Base-by-base conservation (phyloP, 1,140 invertebrate species). In the Carcinoscorpius rotundicauda region DNA sequence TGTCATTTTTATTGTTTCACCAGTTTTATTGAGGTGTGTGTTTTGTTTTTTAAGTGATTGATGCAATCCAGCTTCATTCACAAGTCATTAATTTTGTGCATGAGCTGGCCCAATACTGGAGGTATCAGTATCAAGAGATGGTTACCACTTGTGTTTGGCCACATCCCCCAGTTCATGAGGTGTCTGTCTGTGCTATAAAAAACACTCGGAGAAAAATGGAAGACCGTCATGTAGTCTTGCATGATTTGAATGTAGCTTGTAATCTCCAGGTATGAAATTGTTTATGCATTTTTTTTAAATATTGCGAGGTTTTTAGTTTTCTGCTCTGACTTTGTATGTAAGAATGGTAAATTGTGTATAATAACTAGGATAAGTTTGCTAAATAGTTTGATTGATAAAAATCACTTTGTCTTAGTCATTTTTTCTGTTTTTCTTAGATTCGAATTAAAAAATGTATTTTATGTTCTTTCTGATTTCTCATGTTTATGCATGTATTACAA, bases 121-220 rank as follows among this genome's bases (percentile, higher is more conserved):
- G 69, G 49, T 66, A 70, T 75, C 63, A 67, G 59, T 52, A 64
- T 49, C 60, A 65, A 8, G 63, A 78, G 68, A 74, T 79, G 58
- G 81, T 81, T 29, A 80, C 80, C 60, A 80, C 63, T n/a, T 49
- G 69, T 52, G 65, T 69, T 6, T 11, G 11, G 53, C 59, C 58
- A 52, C 48, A 10, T 6, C 11, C 60, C 56, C 50, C 52, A 48
- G 9, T 52, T 55, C 69, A 66, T 56, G 78, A 75, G 72, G 77
- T 78, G 67, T 79, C 77, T 48, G 70, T 81, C 29, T 82, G 79
- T 73, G 86, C 86, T n/a, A 85, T 86, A 52, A 90, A 86, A 77
- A 93, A 94, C 78, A 81, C 78, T 51, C 79, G 91, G 63, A 80
- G 89, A 67, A 85, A 82, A 72, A 92, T 94, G 89, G 92, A 95